Evolutionary conservation across 2,113 vertebrate genomes (phyloP), one percentile per base, ranked within the genome.

Genomic region (Suncus etruscus): DNA sequence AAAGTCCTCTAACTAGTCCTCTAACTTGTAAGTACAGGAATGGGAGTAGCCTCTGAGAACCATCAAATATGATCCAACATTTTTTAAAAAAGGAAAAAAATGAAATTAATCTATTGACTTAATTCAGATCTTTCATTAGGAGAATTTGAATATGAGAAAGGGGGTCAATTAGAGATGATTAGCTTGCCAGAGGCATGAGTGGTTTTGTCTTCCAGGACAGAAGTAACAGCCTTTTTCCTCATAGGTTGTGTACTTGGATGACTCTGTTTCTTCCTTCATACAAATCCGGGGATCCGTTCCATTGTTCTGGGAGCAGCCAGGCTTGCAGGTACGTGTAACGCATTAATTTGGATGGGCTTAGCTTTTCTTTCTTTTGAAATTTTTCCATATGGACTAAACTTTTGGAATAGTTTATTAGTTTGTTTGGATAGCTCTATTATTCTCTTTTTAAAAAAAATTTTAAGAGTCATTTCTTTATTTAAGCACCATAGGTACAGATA

Each of bases 231-330:
- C 31, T 47, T 66, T 70, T 87, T 73, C 79, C 90, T 47, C 58
- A 79, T 95, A 99, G 99, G 98, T 99, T 70, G 98, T 99, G 78
- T 99, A 98, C 97, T 98, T 99, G 84, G 99, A 99, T 95, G 99
- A 99, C 83, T 98, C 97, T 92, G 98, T 99, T 39, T 99, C 99
- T 3, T 99, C 99, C 70, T 99, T 99, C 97, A 99, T 99, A 95
- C 99, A 99, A 97, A 99, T 99, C 94, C 98, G 99, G 92, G 99
- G 99, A 25, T 99, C 99, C 92, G 98, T 99, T 94, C 98, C 99
- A 1, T 97, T 99, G 90, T 99, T 99, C 97, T 99, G 99, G 99
- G 99, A 99, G 89, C 99, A 99, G 84, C 99, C 99, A 32, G 99
- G 99, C 63, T 98, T 99, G 93, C 99, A 99, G 98, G 99, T 99